phyloP scores from a whole-genome alignment of 2,888 invertebrate genomes.

The Xylota sylvarum region DNA sequence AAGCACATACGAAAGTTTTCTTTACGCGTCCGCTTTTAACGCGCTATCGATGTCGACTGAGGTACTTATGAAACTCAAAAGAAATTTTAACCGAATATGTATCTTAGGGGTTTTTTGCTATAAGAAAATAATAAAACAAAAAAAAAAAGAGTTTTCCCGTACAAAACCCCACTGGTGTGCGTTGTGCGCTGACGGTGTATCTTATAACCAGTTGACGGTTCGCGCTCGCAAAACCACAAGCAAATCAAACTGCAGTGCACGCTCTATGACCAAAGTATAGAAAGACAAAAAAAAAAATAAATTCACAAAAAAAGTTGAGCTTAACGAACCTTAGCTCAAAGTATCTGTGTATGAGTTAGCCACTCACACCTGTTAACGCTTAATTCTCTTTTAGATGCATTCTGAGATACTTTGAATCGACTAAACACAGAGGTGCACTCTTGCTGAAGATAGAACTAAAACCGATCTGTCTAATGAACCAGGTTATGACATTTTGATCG shows the following conservation, averaged over 20 bases:
- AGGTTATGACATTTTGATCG: conserved; percentile 47
- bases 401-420: conserved; percentile 17
- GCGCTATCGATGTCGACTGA: conserved; percentile 76
- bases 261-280: conserved; percentile 68
- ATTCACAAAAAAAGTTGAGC: conserved; percentile 38
- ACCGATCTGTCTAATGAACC: conserved; percentile 43
- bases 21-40: conserved; percentile 72
- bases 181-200: conserved; percentile 30
- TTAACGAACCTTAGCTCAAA: conserved; percentile 62
- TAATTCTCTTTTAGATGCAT: conserved; percentile 35
- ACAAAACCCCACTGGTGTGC: conserved; percentile 45
- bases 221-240: conserved; percentile 66
- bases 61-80: conserved; percentile 75
- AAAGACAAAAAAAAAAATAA: conserved; percentile 28
- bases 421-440: conserved; percentile 19
- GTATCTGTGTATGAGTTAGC: conserved; percentile 12
- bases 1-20: conserved; percentile 49
- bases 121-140: conserved; percentile 40
- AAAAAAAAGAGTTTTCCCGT: conserved; percentile 67
- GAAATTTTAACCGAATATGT: conserved; percentile 77
- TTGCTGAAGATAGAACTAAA: conserved; percentile 13
- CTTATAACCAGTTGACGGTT: conserved; percentile 72
- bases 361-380: conserved; percentile 10
- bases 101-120: conserved; percentile 69
- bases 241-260: conserved; percentile 72